Percentiles rank a stretch among this genome's conserved stretches.
phyloP scores from a whole-genome alignment of 2,888 invertebrate species.

The Cryptocephalus moraei region DNA sequence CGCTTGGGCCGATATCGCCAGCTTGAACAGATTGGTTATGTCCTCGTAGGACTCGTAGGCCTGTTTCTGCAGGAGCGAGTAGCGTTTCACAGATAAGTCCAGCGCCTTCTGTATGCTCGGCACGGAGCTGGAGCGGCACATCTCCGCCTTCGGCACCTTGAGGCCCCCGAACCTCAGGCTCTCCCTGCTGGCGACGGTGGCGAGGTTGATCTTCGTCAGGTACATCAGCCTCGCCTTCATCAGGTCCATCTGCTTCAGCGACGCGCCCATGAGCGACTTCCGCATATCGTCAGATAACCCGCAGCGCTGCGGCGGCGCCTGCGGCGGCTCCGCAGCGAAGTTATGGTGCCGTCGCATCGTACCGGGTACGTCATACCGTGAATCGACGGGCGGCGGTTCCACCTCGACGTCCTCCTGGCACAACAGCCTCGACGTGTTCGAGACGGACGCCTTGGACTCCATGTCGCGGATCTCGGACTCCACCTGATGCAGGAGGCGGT shows the following conservation, averaged over 20 bases:
- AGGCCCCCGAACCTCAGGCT: background rate
- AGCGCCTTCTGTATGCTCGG: slow-evolving; percentile 21
- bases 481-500: slow-evolving; percentile 21
- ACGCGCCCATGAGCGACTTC: slow-evolving; percentile 20
- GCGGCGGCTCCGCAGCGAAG: background rate
- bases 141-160: background rate
- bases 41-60: slow-evolving; percentile 27
- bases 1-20: slow-evolving; percentile 14
- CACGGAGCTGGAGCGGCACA: slow-evolving; percentile 2
- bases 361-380: slow-evolving; percentile 25
- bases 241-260: slow-evolving; percentile 22
- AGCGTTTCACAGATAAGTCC: slow-evolving; percentile 23
- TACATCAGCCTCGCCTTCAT: slow-evolving; percentile 20
- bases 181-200: slow-evolving; percentile 1
- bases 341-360: background rate
- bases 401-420: slow-evolving; percentile 1
- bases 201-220: slow-evolving; percentile 16
- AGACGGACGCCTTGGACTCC: slow-evolving; percentile 10
- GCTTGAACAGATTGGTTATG: slow-evolving; percentile 21
- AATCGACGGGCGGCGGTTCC: slow-evolving; percentile 17
- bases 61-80: slow-evolving; percentile 24
- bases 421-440: too few relatives aligned
- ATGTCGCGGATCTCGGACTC: slow-evolving; percentile 28
- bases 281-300: too few relatives aligned
- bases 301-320: background rate